Evolutionary conservation across 2,113 vertebrate species (phyloP), one percentile per base, ranked within the genome.

Genomic region (Tympanuchus pallidicinctus): DNA sequence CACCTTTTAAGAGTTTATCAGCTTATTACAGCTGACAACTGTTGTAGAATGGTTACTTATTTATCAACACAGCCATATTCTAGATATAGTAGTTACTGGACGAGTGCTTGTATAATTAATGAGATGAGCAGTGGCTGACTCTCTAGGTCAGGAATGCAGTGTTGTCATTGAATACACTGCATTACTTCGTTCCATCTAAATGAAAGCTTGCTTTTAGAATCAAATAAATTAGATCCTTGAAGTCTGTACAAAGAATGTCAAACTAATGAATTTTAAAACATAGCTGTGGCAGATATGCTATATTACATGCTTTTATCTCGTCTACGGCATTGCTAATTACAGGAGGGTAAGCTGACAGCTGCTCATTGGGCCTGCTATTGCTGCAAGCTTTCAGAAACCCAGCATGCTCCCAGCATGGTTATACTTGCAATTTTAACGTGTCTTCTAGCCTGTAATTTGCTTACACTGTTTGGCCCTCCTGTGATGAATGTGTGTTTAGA

Each of bases 21-120:
- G 20, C 42, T 45, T 24, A 13, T 73, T 61, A 40, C 24, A 42
- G 61, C 30, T 48, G 61, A 14, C 21, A 69, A 36, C 42, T 28
- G 13, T 42, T 59, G 2, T 50, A 27, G 48, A 66, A 27, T 16
- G 15, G 8, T n/a, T 24, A 40, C 13, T 36, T 66, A 10, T 8
- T 61, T 66, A 10, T 32, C 71, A 14, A 1, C 34, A 4, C 1
- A 0, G 2, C 19, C 30, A 11, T 27, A 13, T 28, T 52, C 50
- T 38, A 47, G 47, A 7, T 60, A 18, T 1, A 32, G 21, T 30
- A 64, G 24, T 76, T 91, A 30, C 45, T 54, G 19, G 66, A 52
- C 2, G 15, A 3, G 4, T 0, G 32, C 30, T 54, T 24, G 50
- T 6, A 0, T 57, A 6, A 27, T 22, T 18, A 34, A 12, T 25